Percentiles rank a stretch among this genome's conserved stretches.
Conservation (phyloP, 2,888 invertebrate species). For the Synanthedon myopaeformis region DNA sequence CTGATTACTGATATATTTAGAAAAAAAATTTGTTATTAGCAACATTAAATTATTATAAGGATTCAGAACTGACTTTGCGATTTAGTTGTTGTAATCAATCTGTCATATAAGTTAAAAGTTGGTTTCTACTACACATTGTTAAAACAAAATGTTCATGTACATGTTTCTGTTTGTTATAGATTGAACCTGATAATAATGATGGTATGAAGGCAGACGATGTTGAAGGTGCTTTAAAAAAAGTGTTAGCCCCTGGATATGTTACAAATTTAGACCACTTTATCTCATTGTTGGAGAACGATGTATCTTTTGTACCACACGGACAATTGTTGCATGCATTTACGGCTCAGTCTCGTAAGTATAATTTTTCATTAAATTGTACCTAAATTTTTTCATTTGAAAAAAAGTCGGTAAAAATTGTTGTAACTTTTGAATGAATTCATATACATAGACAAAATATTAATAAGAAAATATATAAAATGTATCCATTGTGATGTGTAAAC, state of each 20-base stretch:
- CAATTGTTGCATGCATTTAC: constrained; percentile 74
- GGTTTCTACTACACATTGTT: too few relatives aligned
- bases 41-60: too few relatives aligned
- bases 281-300: constrained; percentile 76
- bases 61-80: too few relatives aligned
- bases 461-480: too few relatives aligned
- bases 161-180: constrained; percentile 22
- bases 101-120: too few relatives aligned
- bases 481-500: too few relatives aligned
- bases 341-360: constrained; percentile 44
- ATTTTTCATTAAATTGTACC: neutral
- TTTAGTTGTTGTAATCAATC: too few relatives aligned
- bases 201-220: constrained; percentile 82
- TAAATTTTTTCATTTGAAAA: neutral
- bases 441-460: too few relatives aligned
- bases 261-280: constrained; percentile 81
- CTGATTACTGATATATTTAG: too few relatives aligned
- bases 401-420: neutral
- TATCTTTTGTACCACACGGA: constrained; percentile 82
- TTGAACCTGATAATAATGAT: constrained; percentile 67
- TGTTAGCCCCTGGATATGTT: constrained; percentile 77
- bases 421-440: neutral
- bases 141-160: too few relatives aligned
- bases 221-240: constrained; percentile 74
- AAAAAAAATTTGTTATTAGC: too few relatives aligned